These are phyloP conservation scores for Oegoconia quadripuncta DNA, from an alignment of 2,888 invertebrate species.

Conservation along the genomic window DNA sequence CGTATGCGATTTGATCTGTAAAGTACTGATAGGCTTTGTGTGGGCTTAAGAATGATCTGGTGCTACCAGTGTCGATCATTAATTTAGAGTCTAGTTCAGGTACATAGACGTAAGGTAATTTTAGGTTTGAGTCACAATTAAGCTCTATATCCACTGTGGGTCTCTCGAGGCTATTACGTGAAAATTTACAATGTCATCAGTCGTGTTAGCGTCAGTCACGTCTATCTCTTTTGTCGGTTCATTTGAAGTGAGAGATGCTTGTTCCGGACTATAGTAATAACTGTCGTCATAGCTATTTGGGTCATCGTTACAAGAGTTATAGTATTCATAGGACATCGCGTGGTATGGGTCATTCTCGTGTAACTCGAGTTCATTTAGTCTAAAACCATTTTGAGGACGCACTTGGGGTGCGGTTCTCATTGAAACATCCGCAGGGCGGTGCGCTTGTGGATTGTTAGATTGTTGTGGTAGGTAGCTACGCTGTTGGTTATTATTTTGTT, in stretches of 20 bases:
- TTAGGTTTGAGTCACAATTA: not conserved
- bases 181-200: not conserved
- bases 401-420: too few species aligned
- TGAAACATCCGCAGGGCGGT: too few species aligned
- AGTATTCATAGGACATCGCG: too few species aligned
- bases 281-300: too few species aligned
- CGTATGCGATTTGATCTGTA: constrained; percentile 1
- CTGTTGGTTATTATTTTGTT: too few species aligned
- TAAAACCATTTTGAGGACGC: too few species aligned
- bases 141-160: not conserved
- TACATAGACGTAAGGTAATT: constrained; percentile 9
- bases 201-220: not conserved
- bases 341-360: too few species aligned
- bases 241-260: not conserved
- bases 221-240: not conserved
- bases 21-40: constrained; percentile 14
- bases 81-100: constrained; percentile 16
- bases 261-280: too few species aligned
- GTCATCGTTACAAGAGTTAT: too few species aligned
- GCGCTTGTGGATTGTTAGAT: too few species aligned
- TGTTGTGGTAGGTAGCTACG: too few species aligned
- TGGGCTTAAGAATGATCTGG: constrained; percentile 16
- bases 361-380: too few species aligned
- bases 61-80: constrained; percentile 22
- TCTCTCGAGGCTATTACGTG: not conserved